These are phyloP conservation scores for Drosophila athabasca DNA, from an alignment of 1,140 invertebrate genomes.

Conservation along the genomic window DNA sequence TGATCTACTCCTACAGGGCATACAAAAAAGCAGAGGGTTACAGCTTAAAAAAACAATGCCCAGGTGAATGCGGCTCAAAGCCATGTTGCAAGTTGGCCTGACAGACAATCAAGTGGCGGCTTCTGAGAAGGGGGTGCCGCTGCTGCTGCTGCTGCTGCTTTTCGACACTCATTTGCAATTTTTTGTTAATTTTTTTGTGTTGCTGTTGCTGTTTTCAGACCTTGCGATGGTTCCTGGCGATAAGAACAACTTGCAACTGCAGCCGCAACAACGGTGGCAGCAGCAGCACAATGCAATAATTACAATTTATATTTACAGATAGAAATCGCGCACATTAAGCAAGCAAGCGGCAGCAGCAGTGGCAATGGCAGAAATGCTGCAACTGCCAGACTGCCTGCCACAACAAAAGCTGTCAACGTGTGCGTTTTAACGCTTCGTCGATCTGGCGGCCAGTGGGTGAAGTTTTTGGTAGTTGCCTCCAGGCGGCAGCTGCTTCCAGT, in stretches of 20 bases:
- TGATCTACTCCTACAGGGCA: no score
- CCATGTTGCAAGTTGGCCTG: neutral
- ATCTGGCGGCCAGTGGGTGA: constrained; percentile 17
- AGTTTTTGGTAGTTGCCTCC: constrained; percentile 24
- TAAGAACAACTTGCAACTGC: constrained; percentile 45
- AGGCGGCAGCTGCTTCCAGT: constrained; percentile 53
- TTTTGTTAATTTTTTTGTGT: constrained; percentile 64
- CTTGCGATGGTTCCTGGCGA: constrained; percentile 56
- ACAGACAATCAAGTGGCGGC: no score
- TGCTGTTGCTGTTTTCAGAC: constrained; percentile 14
- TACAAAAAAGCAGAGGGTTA: neutral
- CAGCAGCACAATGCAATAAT: constrained; percentile 70
- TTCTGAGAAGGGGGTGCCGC: neutral
- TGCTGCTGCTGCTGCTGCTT: constrained; percentile 42
- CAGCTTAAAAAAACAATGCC: constrained; percentile 54
- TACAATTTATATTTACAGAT: constrained; percentile 79
- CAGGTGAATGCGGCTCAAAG: constrained; percentile 46
- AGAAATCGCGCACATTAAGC: constrained; percentile 77
- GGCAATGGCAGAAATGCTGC: constrained; percentile 27
- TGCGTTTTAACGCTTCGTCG: constrained; percentile 75
- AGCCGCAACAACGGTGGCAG: constrained; percentile 19
- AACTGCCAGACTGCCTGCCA: constrained; percentile 42
- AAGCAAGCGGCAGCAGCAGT: constrained; percentile 1
- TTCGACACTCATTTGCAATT: constrained; percentile 79
- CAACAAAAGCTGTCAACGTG: constrained; percentile 75